Evolutionary conservation across 1,140 invertebrate species (phyloP).

Genomic region (Drosophila ananassae): DNA sequence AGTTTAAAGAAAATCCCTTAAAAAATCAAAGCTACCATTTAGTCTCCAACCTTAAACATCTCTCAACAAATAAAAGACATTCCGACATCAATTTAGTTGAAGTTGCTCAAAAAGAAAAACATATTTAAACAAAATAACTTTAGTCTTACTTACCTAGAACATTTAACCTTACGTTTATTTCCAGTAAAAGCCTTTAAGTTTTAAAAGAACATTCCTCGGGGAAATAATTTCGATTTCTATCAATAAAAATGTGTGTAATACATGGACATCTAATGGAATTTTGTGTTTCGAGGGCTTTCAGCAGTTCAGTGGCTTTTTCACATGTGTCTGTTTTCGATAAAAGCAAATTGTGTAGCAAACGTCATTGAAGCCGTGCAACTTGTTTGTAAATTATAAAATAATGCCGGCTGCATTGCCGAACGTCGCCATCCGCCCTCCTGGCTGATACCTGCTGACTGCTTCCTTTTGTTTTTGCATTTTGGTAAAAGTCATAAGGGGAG

Average conservation of each 20-base stretch:
- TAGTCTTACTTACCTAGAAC: background rate
- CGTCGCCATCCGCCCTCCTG: constrained; percentile 34
- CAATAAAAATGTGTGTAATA: constrained; percentile 51
- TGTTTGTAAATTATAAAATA: constrained; percentile 82
- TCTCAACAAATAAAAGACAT: background rate
- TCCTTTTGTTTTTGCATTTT: constrained; percentile 26
- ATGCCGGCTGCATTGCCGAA: constrained; percentile 68
- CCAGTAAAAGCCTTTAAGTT: background rate
- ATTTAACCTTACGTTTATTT: background rate
- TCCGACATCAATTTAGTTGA: background rate
- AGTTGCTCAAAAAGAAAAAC: background rate
- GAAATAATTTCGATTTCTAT: constrained; percentile 67
- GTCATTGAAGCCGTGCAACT: constrained; percentile 47
- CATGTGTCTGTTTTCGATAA: constrained; percentile 59
- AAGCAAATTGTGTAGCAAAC: constrained; percentile 71
- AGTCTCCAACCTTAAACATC: too few species aligned
- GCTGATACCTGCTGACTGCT: background rate
- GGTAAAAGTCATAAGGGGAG: constrained; percentile 12
- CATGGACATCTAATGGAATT: constrained; percentile 62
- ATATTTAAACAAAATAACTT: background rate
- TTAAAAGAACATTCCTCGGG: background rate
- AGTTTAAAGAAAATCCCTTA: too few species aligned
- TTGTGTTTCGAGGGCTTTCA: constrained; percentile 36
- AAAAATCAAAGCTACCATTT: too few species aligned
- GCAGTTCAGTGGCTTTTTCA: background rate